A percentile compares a stretch with the other conserved stretches of the same genome.
Evolutionary conservation across 2,888 invertebrate species (phyloP).

Genomic region (Fabriciana adippe): DNA sequence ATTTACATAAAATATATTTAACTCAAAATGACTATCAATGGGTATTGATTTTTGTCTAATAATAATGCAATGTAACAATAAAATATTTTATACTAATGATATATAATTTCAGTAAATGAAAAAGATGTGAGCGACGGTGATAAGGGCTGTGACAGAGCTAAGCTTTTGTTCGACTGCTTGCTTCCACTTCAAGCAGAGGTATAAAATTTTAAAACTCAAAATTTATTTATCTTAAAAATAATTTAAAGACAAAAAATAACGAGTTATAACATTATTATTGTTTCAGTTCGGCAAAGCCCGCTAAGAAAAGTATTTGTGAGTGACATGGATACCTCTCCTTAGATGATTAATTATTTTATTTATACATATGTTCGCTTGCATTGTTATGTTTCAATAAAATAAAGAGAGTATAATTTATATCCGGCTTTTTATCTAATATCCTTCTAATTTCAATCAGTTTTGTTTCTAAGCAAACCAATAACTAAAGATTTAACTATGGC

Average conservation of each 20-base stretch:
- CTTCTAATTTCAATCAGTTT: too few relatives aligned
- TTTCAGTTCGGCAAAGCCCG: conserved; percentile 32
- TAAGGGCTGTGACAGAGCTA: conserved; percentile 56
- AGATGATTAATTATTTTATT: not conserved
- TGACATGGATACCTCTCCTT: not conserved
- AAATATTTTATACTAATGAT: too few relatives aligned
- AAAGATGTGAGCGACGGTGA: conserved; percentile 51
- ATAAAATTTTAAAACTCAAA: conserved; percentile 26
- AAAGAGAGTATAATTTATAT: conserved; percentile 25
- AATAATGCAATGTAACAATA: too few relatives aligned
- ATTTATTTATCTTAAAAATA: not conserved
- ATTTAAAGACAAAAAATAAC: not conserved
- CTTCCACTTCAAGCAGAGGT: conserved; percentile 48
- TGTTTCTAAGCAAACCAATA: too few relatives aligned
- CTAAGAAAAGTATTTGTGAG: conserved; percentile 8
- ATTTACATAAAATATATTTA: not conserved
- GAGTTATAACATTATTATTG: conserved; percentile 1
- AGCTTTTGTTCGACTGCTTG: conserved; percentile 50
- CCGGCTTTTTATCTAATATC: not conserved
- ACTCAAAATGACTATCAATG: not conserved
- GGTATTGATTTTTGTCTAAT: too few relatives aligned
- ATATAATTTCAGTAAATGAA: conserved; percentile 54
- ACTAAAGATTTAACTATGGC: too few relatives aligned
- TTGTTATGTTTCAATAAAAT: conserved; percentile 24
- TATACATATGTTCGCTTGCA: conserved; percentile 12